Evolutionary conservation across 2,888 invertebrate species (phyloP).

Genomic region (Drosophila leonis): DNA sequence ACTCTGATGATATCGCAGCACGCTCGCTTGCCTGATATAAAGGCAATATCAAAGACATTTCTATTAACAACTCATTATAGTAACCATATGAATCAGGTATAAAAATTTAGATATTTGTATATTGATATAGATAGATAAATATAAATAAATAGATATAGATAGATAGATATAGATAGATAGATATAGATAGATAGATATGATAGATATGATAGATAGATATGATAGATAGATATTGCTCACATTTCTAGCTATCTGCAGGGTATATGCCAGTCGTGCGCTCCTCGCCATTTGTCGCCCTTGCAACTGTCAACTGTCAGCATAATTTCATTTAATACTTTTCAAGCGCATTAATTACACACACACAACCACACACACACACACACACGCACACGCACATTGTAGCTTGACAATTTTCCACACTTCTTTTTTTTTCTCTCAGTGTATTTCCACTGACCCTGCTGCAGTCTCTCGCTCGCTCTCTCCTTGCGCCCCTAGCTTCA

Average conservation of each 20-base stretch:
- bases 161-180: too few species aligned
- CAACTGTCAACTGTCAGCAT: conserved; percentile 53
- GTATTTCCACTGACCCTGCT: conserved; percentile 14
- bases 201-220: too few species aligned
- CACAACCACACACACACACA: neutral
- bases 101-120: neutral
- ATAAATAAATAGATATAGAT: neutral
- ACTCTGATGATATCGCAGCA: too few species aligned
- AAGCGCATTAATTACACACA: conserved; percentile 65
- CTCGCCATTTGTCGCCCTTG: conserved; percentile 13
- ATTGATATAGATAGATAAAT: neutral
- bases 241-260: neutral
- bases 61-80: too few species aligned
- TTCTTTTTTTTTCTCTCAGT: neutral
- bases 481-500: neutral
- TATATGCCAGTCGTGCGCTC: neutral
- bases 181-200: neutral
- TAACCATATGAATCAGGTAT: neutral
- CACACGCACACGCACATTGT: too few species aligned
- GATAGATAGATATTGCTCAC: too few species aligned
- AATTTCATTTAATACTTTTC: conserved; percentile 60
- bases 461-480: neutral
- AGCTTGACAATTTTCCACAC: conserved; percentile 2
- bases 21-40: neutral
- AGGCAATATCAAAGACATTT: too few species aligned